Evolutionary conservation across 2,797 vertebrate genomes (phyloP).

Genomic region (Bovichtus variegatus): DNA sequence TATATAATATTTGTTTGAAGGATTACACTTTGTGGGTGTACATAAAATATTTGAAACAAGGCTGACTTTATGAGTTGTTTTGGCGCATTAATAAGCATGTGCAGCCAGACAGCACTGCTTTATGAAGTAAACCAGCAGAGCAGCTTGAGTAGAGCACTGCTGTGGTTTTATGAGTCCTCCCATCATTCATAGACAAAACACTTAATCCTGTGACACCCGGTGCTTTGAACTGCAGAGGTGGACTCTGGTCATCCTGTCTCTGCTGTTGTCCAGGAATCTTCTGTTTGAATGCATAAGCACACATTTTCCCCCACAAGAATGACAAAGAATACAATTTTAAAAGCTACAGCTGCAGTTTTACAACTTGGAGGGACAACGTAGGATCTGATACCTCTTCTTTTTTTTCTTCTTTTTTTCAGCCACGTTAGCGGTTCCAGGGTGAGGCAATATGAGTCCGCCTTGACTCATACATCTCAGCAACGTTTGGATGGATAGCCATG

Average conservation of each 20-base stretch:
- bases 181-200: conserved; percentile 57
- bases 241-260: conserved; percentile 57
- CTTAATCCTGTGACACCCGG: conserved; percentile 53
- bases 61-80: conserved; percentile 34
- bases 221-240: conserved; percentile 60
- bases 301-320: conserved; percentile 10
- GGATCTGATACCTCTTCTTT: neutral
- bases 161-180: conserved; percentile 61
- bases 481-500: neutral
- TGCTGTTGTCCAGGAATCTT: conserved; percentile 56
- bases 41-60: conserved; percentile 41
- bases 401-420: neutral
- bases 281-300: conserved; percentile 14
- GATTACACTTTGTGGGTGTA: neutral
- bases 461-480: neutral
- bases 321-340: conserved; percentile 38
- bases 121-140: conserved; percentile 48
- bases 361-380: neutral
- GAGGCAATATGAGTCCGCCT: too few species aligned
- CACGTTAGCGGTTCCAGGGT: neutral
- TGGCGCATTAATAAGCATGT: conserved; percentile 33
- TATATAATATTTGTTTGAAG: conserved; percentile 27
- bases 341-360: conserved; percentile 57
- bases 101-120: conserved; percentile 45
- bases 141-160: conserved; percentile 46